Evolutionary conservation across 2,888 invertebrate species (phyloP).

Genomic region (Thecophora atra): DNA sequence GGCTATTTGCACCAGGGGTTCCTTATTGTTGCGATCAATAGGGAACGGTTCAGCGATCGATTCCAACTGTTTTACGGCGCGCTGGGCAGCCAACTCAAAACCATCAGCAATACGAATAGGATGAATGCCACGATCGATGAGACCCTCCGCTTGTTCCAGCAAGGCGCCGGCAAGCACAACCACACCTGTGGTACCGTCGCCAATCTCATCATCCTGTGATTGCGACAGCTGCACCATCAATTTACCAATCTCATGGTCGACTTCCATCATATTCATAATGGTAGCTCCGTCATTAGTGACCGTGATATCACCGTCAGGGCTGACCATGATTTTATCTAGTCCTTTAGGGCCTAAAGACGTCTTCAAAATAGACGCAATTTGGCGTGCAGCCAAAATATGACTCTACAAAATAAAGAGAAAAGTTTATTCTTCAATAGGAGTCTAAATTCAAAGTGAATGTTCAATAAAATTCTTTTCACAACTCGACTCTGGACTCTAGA

Average conservation of each 20-base stretch:
- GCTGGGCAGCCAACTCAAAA: constrained; percentile 94
- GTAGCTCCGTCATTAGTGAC: constrained; percentile 99
- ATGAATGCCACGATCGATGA: constrained; percentile 97
- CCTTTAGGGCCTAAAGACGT: constrained; percentile 98
- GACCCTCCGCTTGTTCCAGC: constrained; percentile 90
- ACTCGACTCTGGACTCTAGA: no score
- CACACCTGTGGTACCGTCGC: constrained; percentile 99
- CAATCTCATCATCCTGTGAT: constrained; percentile 99
- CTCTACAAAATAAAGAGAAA: constrained; percentile 72
- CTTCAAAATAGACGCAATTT: constrained; percentile 87
- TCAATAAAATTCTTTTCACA: no score
- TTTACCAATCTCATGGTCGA: constrained; percentile 98
- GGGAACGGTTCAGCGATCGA: constrained; percentile 90
- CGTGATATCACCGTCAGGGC: constrained; percentile 95
- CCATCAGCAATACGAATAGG: constrained; percentile 99
- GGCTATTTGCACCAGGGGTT: constrained; percentile 91
- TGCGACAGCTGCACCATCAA: constrained; percentile 97
- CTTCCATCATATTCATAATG: constrained; percentile 98
- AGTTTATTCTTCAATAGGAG: no score
- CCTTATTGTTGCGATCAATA: constrained; percentile 82
- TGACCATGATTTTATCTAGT: constrained; percentile 97
- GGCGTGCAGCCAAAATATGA: constrained; percentile 96
- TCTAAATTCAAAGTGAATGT: no score
- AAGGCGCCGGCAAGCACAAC: constrained; percentile 87
- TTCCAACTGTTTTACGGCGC: constrained; percentile 86